Base-by-base conservation (phyloP, 2,797 vertebrate genomes). In the Meda fulgida region DNA sequence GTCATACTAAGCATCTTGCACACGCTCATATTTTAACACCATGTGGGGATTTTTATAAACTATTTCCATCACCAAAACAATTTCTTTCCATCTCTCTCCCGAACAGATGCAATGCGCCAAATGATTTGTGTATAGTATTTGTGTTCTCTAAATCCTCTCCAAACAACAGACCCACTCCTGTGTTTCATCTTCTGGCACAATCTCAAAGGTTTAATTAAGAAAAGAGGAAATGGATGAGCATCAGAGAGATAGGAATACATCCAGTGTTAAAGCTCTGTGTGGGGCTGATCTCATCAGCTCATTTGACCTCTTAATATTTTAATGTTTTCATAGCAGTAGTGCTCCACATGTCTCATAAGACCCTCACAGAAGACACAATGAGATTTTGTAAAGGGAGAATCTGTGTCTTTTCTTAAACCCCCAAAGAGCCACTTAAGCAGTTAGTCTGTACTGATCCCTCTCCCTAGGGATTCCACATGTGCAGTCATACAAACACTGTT, bases 1-100 rank as follows among this genome's bases (percentile, higher is more conserved):
- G 91, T 93, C 92, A 91, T 93, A 93, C 93, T 92, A 89, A n/a
- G 87, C 85, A 86, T 89, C 92, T 89, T 87, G 80, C 75, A 90
- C 85, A 91, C 91, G 91, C 85, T 76, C 48, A 46, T 89, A 85
- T 89, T 89, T 92, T 89, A 89, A 91, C n/a, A 84, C 78, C 46
- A 82, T 51, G 29, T 19, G 7, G 51, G 31, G 11, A 6, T 75
- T 82, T 82, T 78, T 51, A 29, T 40, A 67, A 77, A 78, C 46
- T 84, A 84, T 53, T 77, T 77, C 48, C 63, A 83, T 55, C 71
- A 38, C 26, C 16, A 53, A 53, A 78, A 67, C n/a, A 76, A 72
- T 73, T 40, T 73, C 13, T 34, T 31, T 31, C 38, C 14, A 80
- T 81, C 67, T 81, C 23, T 71, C n/a, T 46, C 65, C 48, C 13